These are phyloP conservation scores for Drosophila setifemur DNA, from an alignment of 1,140 invertebrate genomes.

Conservation along the genomic window DNA sequence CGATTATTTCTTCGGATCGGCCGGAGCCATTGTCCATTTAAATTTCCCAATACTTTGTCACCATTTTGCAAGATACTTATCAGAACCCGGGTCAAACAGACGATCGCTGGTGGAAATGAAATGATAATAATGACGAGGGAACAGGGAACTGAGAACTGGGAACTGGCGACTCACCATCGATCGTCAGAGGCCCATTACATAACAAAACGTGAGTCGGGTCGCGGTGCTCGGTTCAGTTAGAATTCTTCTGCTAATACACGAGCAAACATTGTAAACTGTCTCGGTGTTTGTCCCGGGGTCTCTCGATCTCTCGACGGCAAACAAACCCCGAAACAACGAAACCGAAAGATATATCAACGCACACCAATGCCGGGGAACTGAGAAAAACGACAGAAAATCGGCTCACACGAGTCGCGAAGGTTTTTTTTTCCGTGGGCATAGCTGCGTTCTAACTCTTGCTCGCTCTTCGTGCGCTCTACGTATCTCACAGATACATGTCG, in stretches of 20 bases:
- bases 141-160: background rate
- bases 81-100: background rate
- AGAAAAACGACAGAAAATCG: conserved; percentile 22
- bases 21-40: conserved; percentile 4
- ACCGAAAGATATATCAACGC: background rate
- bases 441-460: conserved; percentile 1
- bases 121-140: background rate
- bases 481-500: conserved; percentile 50
- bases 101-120: background rate
- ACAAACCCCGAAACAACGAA: conserved; percentile 22
- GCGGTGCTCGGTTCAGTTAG: conserved; percentile 35
- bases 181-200: conserved; percentile 28
- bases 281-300: conserved; percentile 24
- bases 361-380: background rate
- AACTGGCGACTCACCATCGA: background rate
- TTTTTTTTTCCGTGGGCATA: conserved; percentile 3
- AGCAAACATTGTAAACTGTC: conserved; percentile 50
- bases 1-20: background rate
- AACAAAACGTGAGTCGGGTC: conserved; percentile 35
- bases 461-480: conserved; percentile 17
- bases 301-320: conserved; percentile 33
- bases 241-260: conserved; percentile 48
- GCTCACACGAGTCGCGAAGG: conserved; percentile 17
- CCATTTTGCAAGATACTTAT: conserved; percentile 25
- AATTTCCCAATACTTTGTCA: conserved; percentile 21